These are phyloP conservation scores for Perodicticus potto DNA, from an alignment of 2,797 vertebrate genomes.

Conservation along the genomic window DNA sequence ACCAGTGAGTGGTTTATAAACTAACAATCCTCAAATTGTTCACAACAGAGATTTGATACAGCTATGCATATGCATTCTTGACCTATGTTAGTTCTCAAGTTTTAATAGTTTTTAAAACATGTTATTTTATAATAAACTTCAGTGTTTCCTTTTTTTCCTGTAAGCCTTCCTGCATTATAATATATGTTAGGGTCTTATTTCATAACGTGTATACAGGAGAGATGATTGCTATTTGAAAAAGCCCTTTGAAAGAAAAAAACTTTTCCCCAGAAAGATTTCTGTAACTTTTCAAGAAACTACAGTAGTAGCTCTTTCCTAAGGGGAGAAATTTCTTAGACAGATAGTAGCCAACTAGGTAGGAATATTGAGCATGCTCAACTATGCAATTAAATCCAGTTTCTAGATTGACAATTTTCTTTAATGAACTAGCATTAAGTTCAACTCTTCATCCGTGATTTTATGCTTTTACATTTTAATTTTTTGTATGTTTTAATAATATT, in stretches of 20 bases:
- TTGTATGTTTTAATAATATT: conserved; percentile 23
- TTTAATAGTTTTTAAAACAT: conserved; percentile 77
- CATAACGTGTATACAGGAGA: conserved; percentile 58
- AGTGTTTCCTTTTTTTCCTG: conserved; percentile 60
- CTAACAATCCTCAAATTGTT: conserved; percentile 74
- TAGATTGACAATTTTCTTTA: conserved; percentile 51
- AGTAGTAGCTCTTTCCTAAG: conserved; percentile 25
- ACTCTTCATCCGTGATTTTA: conserved; percentile 66
- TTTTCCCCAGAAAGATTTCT: conserved; percentile 51
- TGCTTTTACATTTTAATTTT: conserved; percentile 56
- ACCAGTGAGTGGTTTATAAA: conserved; percentile 68
- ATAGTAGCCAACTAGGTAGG: conserved; percentile 16
- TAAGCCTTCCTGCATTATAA: conserved; percentile 73
- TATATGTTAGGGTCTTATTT: conserved; percentile 73
- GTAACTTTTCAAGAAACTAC: conserved; percentile 61
- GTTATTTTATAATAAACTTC: conserved; percentile 78
- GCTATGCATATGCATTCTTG: conserved; percentile 26
- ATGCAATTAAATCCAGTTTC: conserved; percentile 57
- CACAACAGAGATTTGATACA: conserved; percentile 60
- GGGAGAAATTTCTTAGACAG: conserved; percentile 55
- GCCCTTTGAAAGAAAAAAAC: not conserved
- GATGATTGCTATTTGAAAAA: conserved; percentile 61
- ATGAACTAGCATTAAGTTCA: conserved; percentile 66
- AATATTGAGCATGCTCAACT: conserved; percentile 54
- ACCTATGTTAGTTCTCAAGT: conserved; percentile 69